Evolutionary conservation across 1,140 invertebrate species (phyloP), one percentile per base, ranked within the genome.

Genomic region (Nylanderia fulva): DNA sequence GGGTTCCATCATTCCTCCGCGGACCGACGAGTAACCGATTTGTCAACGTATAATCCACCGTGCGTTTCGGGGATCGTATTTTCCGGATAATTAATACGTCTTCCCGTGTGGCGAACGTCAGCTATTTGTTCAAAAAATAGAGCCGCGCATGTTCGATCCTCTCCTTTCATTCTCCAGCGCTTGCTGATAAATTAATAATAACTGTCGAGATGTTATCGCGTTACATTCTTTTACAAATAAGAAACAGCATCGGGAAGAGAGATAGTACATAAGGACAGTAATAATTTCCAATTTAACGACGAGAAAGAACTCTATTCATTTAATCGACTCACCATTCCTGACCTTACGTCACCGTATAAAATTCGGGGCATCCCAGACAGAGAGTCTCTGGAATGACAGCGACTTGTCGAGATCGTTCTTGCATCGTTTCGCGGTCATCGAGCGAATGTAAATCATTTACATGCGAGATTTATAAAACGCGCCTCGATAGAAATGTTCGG

Each of bases 401-500:
- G 61, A 77, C 72, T 75, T 76, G 87, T n/a, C n/a, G 54, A 88
- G 88, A 71, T 74, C 87, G 87, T 89, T 88, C 84, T 76, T 63
- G 74, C 74, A 82, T 86, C 66, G 87, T 88, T 88, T 89, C 72
- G 84, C 61, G 69, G 36, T 84, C 63, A 27, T 75, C 61, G n/a
- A 54, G 42, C 48, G 82, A 79, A 85, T 64, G 86, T 89, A 89
- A 89, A 89, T 89, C 87, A 86, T 36, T n/a, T n/a, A n/a, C n/a
- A 88, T 88, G 82, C 86, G 64, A 48, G 66, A 76, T 69, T 88
- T 88, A 85, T 85, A 86, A 84, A 88, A 88, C 83, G 63, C 86
- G 56, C 83, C 88, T 88, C 71, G 63, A 88, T 88, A 80, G 87
- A 88, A 88, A 88, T 74, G 87, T 87, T 88, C 58, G 86, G 87